phyloP scores from a whole-genome alignment of 2,113 vertebrate species.

The Canis aureus region DNA sequence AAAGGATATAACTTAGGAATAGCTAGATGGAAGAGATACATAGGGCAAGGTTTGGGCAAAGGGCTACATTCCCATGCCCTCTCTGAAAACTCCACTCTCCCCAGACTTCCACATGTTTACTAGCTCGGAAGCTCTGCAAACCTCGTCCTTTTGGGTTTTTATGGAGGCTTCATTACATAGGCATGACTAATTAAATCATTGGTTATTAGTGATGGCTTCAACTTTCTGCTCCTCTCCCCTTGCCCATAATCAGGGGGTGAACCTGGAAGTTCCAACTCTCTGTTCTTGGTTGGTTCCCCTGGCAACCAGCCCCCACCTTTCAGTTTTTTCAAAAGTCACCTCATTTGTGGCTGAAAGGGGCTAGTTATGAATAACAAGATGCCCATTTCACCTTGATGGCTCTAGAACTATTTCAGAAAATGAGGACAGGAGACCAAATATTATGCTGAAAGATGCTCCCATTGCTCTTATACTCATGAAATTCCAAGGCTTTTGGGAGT shows the following conservation, averaged over 20 bases:
- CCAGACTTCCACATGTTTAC: background rate
- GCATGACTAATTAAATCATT: background rate
- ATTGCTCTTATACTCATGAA: background rate
- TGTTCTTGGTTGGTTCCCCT: background rate
- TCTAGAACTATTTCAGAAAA: background rate
- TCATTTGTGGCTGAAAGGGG: background rate
- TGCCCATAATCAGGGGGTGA: background rate
- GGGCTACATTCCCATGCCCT: background rate
- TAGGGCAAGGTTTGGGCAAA: background rate
- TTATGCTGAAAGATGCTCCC: background rate
- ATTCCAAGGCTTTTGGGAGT: background rate
- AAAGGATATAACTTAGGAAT: background rate
- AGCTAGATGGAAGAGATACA: background rate
- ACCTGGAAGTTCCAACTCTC: background rate
- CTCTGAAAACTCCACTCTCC: background rate
- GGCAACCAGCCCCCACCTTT: background rate
- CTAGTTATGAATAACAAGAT: background rate
- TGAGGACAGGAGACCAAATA: background rate
- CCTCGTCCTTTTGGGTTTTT: background rate
- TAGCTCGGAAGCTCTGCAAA: background rate
- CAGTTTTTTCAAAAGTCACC: background rate
- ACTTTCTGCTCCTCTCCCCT: background rate
- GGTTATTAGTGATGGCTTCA: background rate
- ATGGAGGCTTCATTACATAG: background rate
- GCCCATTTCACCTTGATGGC: background rate